phyloP scores from a whole-genome alignment of 2,113 vertebrate genomes.

The Pelusios castaneus region DNA sequence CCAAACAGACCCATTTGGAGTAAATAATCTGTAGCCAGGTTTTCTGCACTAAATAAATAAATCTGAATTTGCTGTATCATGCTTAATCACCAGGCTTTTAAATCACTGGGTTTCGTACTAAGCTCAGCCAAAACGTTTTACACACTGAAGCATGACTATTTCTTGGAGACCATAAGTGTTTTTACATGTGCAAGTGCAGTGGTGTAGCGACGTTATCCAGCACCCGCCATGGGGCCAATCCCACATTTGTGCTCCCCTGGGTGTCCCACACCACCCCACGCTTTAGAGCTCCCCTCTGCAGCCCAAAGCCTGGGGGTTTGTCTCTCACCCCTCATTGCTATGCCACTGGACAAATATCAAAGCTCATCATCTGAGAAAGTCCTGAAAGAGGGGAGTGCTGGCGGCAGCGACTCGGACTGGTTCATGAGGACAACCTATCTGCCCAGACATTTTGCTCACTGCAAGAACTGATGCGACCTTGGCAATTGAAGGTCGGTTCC shows the following conservation, averaged over 20 bases:
- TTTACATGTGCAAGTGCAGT: too few relatives aligned
- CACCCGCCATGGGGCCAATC: too few relatives aligned
- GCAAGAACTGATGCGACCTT: neutral
- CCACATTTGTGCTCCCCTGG: too few relatives aligned
- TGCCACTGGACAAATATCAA: too few relatives aligned
- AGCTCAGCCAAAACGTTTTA: slow-evolving; percentile 70
- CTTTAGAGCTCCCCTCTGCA: too few relatives aligned
- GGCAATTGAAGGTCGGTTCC: neutral
- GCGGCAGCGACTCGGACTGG: neutral
- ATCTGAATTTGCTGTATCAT: slow-evolving; percentile 73
- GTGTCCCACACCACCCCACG: too few relatives aligned
- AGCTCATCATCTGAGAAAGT: too few relatives aligned
- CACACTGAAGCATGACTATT: slow-evolving; percentile 69
- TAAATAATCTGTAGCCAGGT: slow-evolving; percentile 72
- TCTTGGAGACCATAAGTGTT: slow-evolving; percentile 62
- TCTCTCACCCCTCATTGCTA: too few relatives aligned
- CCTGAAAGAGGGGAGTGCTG: neutral
- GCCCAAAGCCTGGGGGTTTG: too few relatives aligned
- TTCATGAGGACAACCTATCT: neutral
- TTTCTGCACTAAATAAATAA: slow-evolving; percentile 71
- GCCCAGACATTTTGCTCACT: neutral
- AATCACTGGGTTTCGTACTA: slow-evolving; percentile 74
- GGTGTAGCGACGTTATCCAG: too few relatives aligned
- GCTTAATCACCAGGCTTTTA: slow-evolving; percentile 70
- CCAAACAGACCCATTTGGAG: slow-evolving; percentile 62